Evolutionary conservation across 2,888 invertebrate species (phyloP), one percentile per base, ranked within the genome.

Genomic region (Sesamia inferens): DNA sequence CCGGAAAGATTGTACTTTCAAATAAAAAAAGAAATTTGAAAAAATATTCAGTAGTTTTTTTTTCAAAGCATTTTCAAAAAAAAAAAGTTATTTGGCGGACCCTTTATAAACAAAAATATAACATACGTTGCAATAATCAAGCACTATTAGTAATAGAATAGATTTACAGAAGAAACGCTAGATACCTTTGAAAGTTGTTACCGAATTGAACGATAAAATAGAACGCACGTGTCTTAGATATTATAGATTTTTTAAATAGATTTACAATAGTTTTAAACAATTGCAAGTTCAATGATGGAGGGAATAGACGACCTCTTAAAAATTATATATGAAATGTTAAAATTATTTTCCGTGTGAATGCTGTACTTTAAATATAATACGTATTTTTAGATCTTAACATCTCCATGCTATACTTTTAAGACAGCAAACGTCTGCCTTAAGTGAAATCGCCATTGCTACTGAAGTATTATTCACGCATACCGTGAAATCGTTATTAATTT

Each of bases 161-260:
- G 64, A 74, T 77, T 74, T 80, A 69, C 78, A 76, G 55, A 84
- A 83, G 77, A 81, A 66, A 81, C 85, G 85, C 88, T 88, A 88
- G 88, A 82, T 63, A 68, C 65, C 71, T 79, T 73, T 71, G 72
- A 75, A 76, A 58, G 54, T 68, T 76, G 62, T 63, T 72, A 78
- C 76, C 68, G 62, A 74, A 73, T 71, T 75, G 69, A 80, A 77
- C 68, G 54, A 79, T 77, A 71, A 68, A 71, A 74, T 79, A 79
- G 68, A 79, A 83, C 79, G 84, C 86, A 86, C 84, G 85, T 85
- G 84, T 86, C 85, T 83, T 87, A 84, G 84, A 77, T 82, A 73
- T 79, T 75, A 75, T 79, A 82, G 81, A 69, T 80, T 80, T 82
- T 86, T 79, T 84, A 83, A 82, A 77, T 85, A 85, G 80, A 76